Conservation (phyloP, 1,140 invertebrate genomes). For the Arion vulgaris region DNA sequence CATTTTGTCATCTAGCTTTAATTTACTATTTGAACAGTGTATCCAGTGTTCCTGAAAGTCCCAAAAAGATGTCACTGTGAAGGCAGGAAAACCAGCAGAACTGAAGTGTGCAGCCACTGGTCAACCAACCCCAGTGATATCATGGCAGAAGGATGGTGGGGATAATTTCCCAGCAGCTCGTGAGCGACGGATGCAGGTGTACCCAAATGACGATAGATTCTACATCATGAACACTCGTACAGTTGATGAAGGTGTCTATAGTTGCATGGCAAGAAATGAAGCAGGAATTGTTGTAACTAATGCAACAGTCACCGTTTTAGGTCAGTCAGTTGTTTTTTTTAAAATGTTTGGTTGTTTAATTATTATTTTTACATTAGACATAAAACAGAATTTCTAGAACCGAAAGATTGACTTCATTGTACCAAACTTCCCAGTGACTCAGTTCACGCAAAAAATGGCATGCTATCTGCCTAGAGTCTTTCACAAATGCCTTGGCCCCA, state of each 20-base stretch:
- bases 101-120: slow-evolving; percentile 93
- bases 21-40: slow-evolving; percentile 79
- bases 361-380: too few species aligned
- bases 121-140: slow-evolving; percentile 89
- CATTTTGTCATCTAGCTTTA: too few species aligned
- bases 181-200: slow-evolving; percentile 92
- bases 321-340: slow-evolving; percentile 72
- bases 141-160: slow-evolving; percentile 87
- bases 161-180: slow-evolving; percentile 95
- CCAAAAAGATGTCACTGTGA: slow-evolving; percentile 88
- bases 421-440: too few species aligned
- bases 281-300: slow-evolving; percentile 90
- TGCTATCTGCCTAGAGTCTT: too few species aligned
- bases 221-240: slow-evolving; percentile 92
- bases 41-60: slow-evolving; percentile 88
- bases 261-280: slow-evolving; percentile 91
- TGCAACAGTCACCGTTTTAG: slow-evolving; percentile 88
- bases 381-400: too few species aligned
- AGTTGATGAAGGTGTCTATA: slow-evolving; percentile 92
- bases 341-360: background rate
- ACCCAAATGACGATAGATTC: slow-evolving; percentile 91
- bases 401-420: too few species aligned
- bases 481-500: too few species aligned
- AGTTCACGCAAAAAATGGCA: too few species aligned
- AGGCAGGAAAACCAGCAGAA: slow-evolving; percentile 87